phyloP scores from a whole-genome alignment of 2,797 vertebrate species.

The Iguana delicatissima region DNA sequence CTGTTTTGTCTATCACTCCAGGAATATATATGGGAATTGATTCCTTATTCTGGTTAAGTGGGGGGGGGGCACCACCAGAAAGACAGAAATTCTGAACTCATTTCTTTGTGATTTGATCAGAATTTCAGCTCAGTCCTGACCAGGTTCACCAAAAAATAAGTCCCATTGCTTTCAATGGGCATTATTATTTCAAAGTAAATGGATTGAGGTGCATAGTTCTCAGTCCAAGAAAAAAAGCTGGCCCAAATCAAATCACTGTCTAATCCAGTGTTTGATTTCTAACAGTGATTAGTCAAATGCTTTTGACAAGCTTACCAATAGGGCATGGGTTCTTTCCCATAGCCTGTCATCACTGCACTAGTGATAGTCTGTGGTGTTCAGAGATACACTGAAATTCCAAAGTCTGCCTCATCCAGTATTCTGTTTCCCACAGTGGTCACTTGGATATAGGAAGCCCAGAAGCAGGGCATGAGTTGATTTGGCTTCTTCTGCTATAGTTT shows the following conservation, averaged over 20 bases:
- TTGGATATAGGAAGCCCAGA: not conserved
- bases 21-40: not conserved
- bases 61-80: not conserved
- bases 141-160: not conserved
- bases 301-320: not conserved
- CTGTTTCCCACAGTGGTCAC: not conserved
- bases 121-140: not conserved
- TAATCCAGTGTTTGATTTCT: not conserved
- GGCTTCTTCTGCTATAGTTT: too few relatives aligned
- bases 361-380: not conserved
- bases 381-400: too few relatives aligned
- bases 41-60: too few relatives aligned
- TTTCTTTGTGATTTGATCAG: not conserved
- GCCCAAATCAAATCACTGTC: not conserved
- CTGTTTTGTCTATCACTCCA: not conserved
- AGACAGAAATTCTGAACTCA: not conserved
- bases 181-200: not conserved
- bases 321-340: not conserved
- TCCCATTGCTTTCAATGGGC: not conserved
- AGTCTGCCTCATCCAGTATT: not conserved
- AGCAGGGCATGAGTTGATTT: not conserved
- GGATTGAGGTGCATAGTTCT: not conserved
- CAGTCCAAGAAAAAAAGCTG: too few relatives aligned
- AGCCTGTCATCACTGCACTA: too few relatives aligned
- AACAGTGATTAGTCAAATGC: not conserved